phyloP scores from a whole-genome alignment of 2,113 vertebrate species.

The Macroglossus sobrinus region DNA sequence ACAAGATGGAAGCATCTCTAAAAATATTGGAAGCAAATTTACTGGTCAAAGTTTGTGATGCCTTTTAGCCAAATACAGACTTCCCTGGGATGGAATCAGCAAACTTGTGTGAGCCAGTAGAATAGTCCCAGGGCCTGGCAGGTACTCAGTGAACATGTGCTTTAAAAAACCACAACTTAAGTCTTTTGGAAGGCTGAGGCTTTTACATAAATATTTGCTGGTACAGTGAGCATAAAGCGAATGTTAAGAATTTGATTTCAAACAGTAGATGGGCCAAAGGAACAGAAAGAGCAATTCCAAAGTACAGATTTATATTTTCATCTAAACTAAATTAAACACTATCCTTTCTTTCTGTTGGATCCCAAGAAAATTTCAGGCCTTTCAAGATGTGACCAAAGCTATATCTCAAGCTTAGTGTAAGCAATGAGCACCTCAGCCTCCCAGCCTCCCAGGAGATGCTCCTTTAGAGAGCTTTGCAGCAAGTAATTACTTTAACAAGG shows the following conservation, averaged over 20 bases:
- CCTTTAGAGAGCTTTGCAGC: slow-evolving; percentile 26
- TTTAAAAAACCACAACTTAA: slow-evolving; percentile 2
- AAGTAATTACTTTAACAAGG: slow-evolving; percentile 36
- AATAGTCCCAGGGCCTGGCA: not conserved
- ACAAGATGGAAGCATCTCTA: not conserved
- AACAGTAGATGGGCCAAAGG: slow-evolving; percentile 8
- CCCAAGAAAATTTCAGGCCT: slow-evolving; percentile 13
- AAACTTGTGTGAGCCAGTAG: not conserved
- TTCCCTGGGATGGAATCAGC: not conserved
- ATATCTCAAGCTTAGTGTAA: slow-evolving; percentile 13
- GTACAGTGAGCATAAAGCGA: not conserved
- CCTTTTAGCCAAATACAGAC: not conserved
- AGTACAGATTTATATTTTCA: slow-evolving; percentile 45
- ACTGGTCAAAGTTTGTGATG: not conserved
- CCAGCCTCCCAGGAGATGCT: not conserved
- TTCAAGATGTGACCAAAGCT: not conserved
- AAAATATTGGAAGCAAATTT: not conserved
- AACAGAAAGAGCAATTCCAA: slow-evolving; percentile 18
- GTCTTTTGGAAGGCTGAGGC: not conserved
- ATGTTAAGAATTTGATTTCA: slow-evolving; percentile 18
- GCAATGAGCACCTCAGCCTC: not conserved
- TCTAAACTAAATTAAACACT: slow-evolving; percentile 50
- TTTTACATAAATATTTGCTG: slow-evolving; percentile 11
- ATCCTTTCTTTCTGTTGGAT: not conserved
- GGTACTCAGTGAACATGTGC: not conserved